Evolutionary conservation across 2,113 vertebrate genomes (phyloP).

Genomic region (Trachemys scripta): DNA sequence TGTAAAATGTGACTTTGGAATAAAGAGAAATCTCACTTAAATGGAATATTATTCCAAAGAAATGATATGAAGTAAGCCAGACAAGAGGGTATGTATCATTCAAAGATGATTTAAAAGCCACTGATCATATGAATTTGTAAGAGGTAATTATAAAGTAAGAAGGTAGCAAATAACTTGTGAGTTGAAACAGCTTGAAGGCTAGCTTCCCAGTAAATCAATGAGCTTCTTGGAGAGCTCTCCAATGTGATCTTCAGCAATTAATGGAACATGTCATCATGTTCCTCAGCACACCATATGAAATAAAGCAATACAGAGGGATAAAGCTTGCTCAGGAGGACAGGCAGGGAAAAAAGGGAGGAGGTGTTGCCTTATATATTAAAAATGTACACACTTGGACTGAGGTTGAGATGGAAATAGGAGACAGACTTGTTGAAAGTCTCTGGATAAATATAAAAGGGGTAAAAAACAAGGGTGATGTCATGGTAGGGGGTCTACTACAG

Average conservation of each 20-base stretch:
- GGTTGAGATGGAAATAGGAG: too few relatives aligned
- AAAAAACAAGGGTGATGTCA: too few relatives aligned
- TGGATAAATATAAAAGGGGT: too few relatives aligned
- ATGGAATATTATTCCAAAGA: conserved; percentile 15
- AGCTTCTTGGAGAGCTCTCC: neutral
- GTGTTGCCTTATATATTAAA: too few relatives aligned
- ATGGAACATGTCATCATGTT: conserved; percentile 11
- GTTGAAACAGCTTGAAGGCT: conserved; percentile 1
- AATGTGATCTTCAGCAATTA: conserved; percentile 33
- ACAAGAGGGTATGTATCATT: conserved; percentile 1
- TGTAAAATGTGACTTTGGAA: conserved; percentile 24
- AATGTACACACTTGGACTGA: too few relatives aligned
- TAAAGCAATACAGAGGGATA: neutral
- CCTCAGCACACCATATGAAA: neutral
- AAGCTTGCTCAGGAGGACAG: too few relatives aligned
- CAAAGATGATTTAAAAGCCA: neutral
- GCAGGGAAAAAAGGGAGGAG: too few relatives aligned
- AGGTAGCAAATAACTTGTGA: conserved; percentile 22
- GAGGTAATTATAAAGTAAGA: conserved; percentile 32
- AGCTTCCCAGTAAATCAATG: conserved; percentile 16
- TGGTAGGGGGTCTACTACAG: too few relatives aligned
- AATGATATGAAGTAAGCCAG: conserved; percentile 25
- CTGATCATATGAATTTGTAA: neutral
- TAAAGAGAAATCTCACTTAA: conserved; percentile 34
- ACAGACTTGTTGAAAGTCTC: too few relatives aligned